These are phyloP conservation scores for Indri indri DNA, from an alignment of 2,113 vertebrate genomes.

Conservation along the genomic window DNA sequence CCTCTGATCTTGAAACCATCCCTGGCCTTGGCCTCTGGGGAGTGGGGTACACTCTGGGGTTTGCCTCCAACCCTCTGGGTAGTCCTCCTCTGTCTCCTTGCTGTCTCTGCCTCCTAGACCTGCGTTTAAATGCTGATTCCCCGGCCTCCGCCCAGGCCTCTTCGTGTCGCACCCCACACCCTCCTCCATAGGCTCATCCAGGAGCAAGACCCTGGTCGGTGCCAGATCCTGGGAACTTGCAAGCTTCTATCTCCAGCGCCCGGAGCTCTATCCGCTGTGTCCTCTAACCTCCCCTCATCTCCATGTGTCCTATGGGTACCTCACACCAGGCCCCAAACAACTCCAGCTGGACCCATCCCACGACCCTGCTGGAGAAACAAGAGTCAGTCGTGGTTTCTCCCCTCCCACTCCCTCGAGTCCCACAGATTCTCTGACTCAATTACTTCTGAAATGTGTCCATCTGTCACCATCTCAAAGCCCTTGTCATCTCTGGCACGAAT, in stretches of 20 bases:
- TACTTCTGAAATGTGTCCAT: neutral
- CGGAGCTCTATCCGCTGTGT: neutral
- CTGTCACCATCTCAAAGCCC: neutral
- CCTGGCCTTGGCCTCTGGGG: neutral
- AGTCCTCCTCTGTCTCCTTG: neutral
- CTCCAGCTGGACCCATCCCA: neutral
- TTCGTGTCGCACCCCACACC: neutral
- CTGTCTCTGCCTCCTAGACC: neutral
- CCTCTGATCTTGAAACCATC: neutral
- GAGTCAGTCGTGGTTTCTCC: neutral
- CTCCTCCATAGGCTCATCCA: neutral
- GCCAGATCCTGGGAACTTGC: neutral
- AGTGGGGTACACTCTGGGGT: neutral
- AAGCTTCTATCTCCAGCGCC: neutral
- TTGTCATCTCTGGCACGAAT: neutral
- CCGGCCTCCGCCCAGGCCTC: no score
- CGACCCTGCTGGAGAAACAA: neutral
- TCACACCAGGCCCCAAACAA: neutral
- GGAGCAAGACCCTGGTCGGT: neutral
- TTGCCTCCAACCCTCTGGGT: neutral
- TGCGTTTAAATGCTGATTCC: neutral
- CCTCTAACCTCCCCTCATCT: neutral
- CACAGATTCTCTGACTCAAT: neutral
- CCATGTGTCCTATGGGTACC: neutral
- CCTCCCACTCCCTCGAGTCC: neutral